A percentile compares a stretch with the other conserved stretches of the same genome.
Evolutionary conservation across 2,888 invertebrate species (phyloP).

Genomic region (Rhagonycha fulva): DNA sequence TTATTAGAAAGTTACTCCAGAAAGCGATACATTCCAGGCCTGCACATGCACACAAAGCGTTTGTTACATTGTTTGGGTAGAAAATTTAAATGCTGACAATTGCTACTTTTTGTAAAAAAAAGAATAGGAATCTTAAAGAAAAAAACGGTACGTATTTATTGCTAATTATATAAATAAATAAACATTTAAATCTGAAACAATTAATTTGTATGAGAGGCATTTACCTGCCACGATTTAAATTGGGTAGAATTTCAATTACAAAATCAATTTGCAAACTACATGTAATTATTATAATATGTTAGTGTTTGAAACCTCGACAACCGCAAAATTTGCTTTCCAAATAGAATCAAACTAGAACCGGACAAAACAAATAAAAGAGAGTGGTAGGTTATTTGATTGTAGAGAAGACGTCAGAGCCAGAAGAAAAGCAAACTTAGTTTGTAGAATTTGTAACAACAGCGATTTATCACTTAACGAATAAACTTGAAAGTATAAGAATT

Average conservation of each 20-base stretch:
- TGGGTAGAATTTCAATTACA: not conserved
- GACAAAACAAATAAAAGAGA: slow-evolving; percentile 19
- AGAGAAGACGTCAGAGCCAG: slow-evolving; percentile 13
- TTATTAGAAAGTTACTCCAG: too few species aligned
- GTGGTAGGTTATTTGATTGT: slow-evolving; percentile 19
- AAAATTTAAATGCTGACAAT: too few species aligned
- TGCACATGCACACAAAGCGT: too few species aligned
- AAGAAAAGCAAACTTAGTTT: slow-evolving; percentile 14
- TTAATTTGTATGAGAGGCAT: not conserved
- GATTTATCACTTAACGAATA: slow-evolving; percentile 14
- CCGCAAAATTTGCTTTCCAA: slow-evolving; percentile 17
- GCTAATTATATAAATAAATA: too few species aligned
- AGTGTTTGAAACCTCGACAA: slow-evolving; percentile 1
- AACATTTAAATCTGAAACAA: too few species aligned
- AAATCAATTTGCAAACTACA: not conserved
- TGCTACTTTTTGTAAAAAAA: too few species aligned
- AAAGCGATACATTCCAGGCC: too few species aligned
- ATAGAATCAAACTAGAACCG: slow-evolving; percentile 15
- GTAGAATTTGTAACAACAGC: slow-evolving; percentile 16
- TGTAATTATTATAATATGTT: not conserved
- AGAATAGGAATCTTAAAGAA: too few species aligned
- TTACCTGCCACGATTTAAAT: not conserved
- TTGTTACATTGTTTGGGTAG: too few species aligned
- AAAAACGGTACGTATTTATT: too few species aligned
- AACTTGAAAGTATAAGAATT: slow-evolving; percentile 6